Evolutionary conservation across 2,888 invertebrate species (phyloP), one percentile per base, ranked within the genome.

Genomic region (Sesia apiformis): DNA sequence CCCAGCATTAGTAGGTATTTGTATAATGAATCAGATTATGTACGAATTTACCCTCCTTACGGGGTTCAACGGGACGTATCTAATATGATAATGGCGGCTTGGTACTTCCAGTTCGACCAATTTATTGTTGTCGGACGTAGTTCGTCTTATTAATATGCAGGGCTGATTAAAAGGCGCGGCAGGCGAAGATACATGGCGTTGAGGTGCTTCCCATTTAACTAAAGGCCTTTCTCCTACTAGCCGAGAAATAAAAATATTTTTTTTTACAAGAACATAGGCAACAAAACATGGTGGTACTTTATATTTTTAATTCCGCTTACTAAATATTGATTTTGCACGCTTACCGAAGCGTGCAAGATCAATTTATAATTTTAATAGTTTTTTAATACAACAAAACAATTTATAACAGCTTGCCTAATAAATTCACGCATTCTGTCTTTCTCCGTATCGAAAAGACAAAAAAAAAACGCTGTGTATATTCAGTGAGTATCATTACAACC

Each of bases 21-120:
- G 46, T 46, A 46, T 46, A 46, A 46, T 46, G 46, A 46, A 46
- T 46, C 46, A 46, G 46, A 46, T 46, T 46, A 46, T 46, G 46
- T 46, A 46, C 46, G 46, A 46, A 46, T 46, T 46, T 46, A 46
- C 46, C 46, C 46, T 46, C 8, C 46, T 46, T 46, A 46, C 46
- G 8, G 46, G 46, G 46, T 56, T 62, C 67, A 58, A 56, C 63
- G 59, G 59, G 66, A 67, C 62, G 65, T 64, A 66, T 70, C 63
- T 70, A 72, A 70, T 73, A 74, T 72, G 72, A 68, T 72, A 74
- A 74, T 75, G 62, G 65, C 58, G 56, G 56, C 53, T 54, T 46
- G 51, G 52, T 55, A 52, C 57, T 55, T 57, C 53, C 54, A 57
- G 55, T 53, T 52, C 53, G 53, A 51, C 41, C 55, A 55, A 55